Evolutionary conservation across 1,140 invertebrate species (phyloP).

Genomic region (Paraescarpia echinospica): DNA sequence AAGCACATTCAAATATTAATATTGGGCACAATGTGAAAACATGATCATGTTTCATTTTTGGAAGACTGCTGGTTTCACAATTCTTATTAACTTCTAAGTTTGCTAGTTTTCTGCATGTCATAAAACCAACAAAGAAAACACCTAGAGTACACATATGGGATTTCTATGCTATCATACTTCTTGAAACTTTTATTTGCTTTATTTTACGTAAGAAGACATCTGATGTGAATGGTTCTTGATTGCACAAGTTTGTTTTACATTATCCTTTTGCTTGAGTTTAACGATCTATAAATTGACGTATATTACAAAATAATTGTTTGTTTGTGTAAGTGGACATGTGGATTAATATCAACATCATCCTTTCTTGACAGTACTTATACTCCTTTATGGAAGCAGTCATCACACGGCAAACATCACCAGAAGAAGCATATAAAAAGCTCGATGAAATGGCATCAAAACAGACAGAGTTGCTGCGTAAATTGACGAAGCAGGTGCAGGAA

Average conservation of each 20-base stretch:
- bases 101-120: background rate
- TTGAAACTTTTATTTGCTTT: background rate
- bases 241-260: no score
- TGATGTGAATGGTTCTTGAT: no score
- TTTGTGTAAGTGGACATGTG: no score
- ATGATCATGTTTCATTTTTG: background rate
- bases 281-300: background rate
- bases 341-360: slow-evolving; percentile 12
- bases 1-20: background rate
- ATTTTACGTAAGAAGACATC: background rate
- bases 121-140: no score
- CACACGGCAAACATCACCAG: slow-evolving; percentile 94
- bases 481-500: slow-evolving; percentile 83
- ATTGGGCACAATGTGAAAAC: background rate
- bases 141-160: background rate
- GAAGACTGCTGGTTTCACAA: background rate
- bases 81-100: background rate
- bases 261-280: no score
- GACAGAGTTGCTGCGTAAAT: slow-evolving; percentile 85
- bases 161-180: background rate
- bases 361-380: slow-evolving; percentile 68
- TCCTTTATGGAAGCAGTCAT: slow-evolving; percentile 86
- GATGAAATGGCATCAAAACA: slow-evolving; percentile 92
- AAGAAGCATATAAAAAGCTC: slow-evolving; percentile 95
- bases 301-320: no score